Evolutionary conservation across 2,888 invertebrate species (phyloP).

Genomic region (Ormyrus pomaceus): DNA sequence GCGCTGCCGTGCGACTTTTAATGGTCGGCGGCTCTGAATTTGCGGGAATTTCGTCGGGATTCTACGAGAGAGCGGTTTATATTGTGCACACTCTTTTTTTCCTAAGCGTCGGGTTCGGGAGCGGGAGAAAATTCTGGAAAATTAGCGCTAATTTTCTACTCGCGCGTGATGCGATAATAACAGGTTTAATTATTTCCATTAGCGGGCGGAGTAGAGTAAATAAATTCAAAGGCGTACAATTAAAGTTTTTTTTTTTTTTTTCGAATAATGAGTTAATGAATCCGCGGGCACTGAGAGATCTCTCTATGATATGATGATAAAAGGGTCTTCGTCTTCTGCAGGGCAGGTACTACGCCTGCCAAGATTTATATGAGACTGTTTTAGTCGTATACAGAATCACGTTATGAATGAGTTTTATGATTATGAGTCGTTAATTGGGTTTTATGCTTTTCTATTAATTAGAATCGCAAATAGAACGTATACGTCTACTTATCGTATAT

Average conservation of each 20-base stretch:
- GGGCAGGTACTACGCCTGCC: not conserved
- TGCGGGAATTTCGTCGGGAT: not conserved
- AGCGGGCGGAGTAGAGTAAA: too few relatives aligned
- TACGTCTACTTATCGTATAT: not conserved
- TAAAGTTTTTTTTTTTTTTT: too few relatives aligned
- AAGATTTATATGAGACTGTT: not conserved
- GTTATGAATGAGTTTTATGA: constrained; percentile 10
- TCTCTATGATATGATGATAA: not conserved
- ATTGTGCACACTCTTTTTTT: too few relatives aligned
- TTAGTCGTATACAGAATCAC: not conserved
- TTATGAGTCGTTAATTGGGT: constrained; percentile 8
- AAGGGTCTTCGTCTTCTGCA: not conserved
- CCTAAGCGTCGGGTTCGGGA: too few relatives aligned
- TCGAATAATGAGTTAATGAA: too few relatives aligned
- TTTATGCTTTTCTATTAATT: constrained; percentile 10
- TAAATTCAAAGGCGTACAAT: too few relatives aligned
- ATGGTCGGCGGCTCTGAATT: not conserved
- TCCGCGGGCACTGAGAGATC: not conserved
- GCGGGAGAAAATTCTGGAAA: too few relatives aligned
- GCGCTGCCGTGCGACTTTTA: not conserved
- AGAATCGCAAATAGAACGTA: not conserved
- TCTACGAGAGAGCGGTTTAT: not conserved
- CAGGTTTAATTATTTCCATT: too few relatives aligned
- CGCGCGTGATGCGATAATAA: too few relatives aligned
- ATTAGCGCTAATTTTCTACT: too few relatives aligned